Evolutionary conservation across 2,888 invertebrate species (phyloP).

Genomic region (Dexiosoma caninum): DNA sequence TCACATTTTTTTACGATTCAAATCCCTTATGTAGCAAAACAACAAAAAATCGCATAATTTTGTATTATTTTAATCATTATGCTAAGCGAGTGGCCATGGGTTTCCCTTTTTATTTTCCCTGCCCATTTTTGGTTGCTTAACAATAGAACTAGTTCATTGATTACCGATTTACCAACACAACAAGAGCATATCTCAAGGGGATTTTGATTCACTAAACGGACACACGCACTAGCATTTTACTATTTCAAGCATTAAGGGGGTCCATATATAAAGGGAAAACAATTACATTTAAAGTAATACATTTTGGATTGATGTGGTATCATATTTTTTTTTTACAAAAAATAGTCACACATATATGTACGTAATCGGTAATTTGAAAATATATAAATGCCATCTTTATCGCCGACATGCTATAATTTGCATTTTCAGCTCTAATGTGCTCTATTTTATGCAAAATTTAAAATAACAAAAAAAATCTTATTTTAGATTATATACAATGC

Average conservation of each 20-base stretch:
- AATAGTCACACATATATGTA: too few species aligned
- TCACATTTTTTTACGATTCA: slow-evolving; percentile 58
- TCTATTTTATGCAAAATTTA: too few species aligned
- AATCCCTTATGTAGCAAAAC: slow-evolving; percentile 53
- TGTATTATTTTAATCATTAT: slow-evolving; percentile 53
- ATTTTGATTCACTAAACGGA: slow-evolving; percentile 45
- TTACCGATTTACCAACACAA: slow-evolving; percentile 61
- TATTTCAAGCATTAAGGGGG: not conserved
- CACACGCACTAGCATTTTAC: slow-evolving; percentile 1
- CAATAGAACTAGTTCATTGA: slow-evolving; percentile 63
- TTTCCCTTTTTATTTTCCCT: slow-evolving; percentile 4
- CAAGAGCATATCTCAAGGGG: slow-evolving; percentile 54
- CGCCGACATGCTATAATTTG: too few species aligned
- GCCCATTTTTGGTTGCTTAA: slow-evolving; percentile 5
- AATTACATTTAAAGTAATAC: too few species aligned
- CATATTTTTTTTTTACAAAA: too few species aligned
- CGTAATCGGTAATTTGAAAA: too few species aligned
- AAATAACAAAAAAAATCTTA: too few species aligned
- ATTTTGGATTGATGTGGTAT: too few species aligned
- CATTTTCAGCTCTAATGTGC: too few species aligned
- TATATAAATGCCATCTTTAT: too few species aligned
- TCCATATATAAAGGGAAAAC: not conserved
- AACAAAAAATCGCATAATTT: slow-evolving; percentile 36
- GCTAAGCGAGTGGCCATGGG: slow-evolving; percentile 61
- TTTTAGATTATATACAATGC: too few species aligned